Conservation (phyloP, 2,797 vertebrate species). For the Mastacembelus armatus region DNA sequence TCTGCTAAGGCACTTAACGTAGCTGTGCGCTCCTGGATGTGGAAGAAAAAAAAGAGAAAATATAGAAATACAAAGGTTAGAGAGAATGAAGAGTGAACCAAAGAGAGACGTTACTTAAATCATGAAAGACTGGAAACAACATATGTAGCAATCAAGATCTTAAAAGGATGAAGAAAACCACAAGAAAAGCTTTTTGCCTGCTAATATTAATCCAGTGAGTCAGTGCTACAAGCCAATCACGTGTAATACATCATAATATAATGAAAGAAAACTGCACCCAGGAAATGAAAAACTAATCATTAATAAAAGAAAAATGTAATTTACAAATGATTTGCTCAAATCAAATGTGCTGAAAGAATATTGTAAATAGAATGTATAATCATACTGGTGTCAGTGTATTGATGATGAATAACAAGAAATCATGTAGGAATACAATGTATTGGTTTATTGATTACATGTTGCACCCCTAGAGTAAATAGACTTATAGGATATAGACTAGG, state of each 20-base stretch:
- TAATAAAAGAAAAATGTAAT: background rate
- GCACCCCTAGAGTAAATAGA: background rate
- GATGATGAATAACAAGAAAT: background rate
- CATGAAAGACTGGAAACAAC: background rate
- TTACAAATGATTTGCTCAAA: background rate
- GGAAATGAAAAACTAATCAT: background rate
- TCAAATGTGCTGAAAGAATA: background rate
- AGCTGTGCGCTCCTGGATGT: constrained; percentile 85
- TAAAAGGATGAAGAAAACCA: too few relatives aligned
- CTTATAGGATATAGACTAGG: background rate
- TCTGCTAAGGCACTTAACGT: constrained; percentile 86
- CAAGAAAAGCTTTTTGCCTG: too few relatives aligned
- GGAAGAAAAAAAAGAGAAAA: constrained; percentile 1
- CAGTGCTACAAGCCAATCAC: background rate
- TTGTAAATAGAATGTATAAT: background rate
- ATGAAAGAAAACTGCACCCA: background rate
- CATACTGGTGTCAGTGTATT: background rate
- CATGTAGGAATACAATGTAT: background rate
- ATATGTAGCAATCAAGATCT: background rate
- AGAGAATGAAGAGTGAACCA: background rate
- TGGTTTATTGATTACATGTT: constrained; percentile 1
- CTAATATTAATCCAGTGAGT: background rate
- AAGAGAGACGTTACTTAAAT: background rate
- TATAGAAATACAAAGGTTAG: background rate
- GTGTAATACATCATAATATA: background rate